Base-by-base conservation (phyloP, 2,888 invertebrate species). In the Boloria selene region DNA sequence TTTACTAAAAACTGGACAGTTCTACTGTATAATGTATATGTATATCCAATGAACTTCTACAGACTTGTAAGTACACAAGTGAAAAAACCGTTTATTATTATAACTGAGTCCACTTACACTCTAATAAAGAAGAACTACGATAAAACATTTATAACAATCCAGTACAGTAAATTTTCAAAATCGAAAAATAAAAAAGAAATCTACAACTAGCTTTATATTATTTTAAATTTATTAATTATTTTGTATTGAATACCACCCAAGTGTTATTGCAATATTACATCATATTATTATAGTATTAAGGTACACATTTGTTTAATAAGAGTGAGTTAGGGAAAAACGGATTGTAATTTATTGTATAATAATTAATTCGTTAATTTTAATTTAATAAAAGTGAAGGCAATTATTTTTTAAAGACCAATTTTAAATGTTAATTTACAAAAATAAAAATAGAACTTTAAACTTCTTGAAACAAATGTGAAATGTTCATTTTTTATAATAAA, bases 211-310 rank as follows among this genome's bases (percentile, higher is more conserved):
- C 10, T 56, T 44, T 62, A 66, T 14, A 16, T 49, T 49, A 49
- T 49, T 14, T 7, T 7, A 16, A 47, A 47, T 14, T 47, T 47
- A n/a, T n/a, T 47, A 47, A 38, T 18, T 49, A 38, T 7, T 14
- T 31, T 1, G 13, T 59, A 58, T 69, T 69, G 67, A 62, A 59
- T 55, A 69, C 59, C 69, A 67, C 38, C 64, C 54, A 45, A 50
- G 44, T 54, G 31, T 64, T 60, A 59, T 61, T 68, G 61, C 47
- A 60, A 62, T 69, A 69, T 45, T 64, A 69, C 64, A 67, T 58
- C 42, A 50, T 60, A 38, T 67, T 68, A 68, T 61, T 68, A 54
- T 68, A 68, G 61, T 68, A 54, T 59, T 59, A 62, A 69, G 61
- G 61, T 69, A 61, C 59, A 64, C 47, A 51, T 58, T 67, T 60